A percentile compares a stretch with the other conserved stretches of the same genome.
phyloP scores from a whole-genome alignment of 2,113 vertebrate species.

The Scomber colias region DNA sequence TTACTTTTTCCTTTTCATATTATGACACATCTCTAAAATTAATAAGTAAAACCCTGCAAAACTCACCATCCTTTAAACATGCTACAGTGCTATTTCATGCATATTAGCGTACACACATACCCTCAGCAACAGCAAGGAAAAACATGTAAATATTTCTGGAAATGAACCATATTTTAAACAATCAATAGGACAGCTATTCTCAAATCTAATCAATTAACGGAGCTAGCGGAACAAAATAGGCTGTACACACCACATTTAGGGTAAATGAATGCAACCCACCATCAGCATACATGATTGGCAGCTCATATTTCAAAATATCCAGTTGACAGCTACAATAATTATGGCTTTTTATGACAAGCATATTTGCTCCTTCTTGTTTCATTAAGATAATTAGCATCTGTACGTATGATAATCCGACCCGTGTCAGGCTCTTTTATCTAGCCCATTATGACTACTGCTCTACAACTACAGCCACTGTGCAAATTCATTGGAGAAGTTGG shows the following conservation, averaged over 20 bases:
- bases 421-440: not conserved
- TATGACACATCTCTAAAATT: too few species aligned
- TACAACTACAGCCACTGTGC: too few species aligned
- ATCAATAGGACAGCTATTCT: conserved; percentile 12
- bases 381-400: conserved; percentile 24
- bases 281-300: conserved; percentile 32
- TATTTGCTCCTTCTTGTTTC: conserved; percentile 17
- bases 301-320: conserved; percentile 30
- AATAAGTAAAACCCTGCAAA: not conserved
- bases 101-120: not conserved
- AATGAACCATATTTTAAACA: conserved; percentile 11
- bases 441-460: not conserved
- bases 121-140: not conserved
- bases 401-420: conserved; percentile 23
- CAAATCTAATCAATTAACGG: conserved; percentile 26
- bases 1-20: too few species aligned
- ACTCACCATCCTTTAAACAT: not conserved
- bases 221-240: conserved; percentile 5
- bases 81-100: conserved; percentile 7
- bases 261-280: conserved; percentile 18
- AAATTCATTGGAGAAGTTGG: not conserved
- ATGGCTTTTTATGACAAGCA: conserved; percentile 8
- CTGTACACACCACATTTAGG: conserved; percentile 1
- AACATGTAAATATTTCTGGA: conserved; percentile 17
- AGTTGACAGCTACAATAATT: conserved; percentile 27